phyloP scores from a whole-genome alignment of 1,140 invertebrate species.

The Eriosoma lanigerum region DNA sequence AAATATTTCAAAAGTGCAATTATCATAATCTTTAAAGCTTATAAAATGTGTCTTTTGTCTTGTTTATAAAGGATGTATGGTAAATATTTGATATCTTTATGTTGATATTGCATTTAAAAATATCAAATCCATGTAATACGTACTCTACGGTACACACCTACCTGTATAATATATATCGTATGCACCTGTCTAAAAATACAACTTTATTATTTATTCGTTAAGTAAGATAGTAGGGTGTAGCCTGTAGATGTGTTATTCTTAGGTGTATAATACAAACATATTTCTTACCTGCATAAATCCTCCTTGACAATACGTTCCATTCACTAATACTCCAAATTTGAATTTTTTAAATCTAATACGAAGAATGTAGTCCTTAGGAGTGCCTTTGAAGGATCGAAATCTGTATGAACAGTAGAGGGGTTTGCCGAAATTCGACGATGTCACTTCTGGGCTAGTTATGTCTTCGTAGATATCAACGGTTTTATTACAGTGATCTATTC shows the following conservation, averaged over 20 bases:
- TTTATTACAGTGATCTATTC: conserved; percentile 81
- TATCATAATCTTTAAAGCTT: too few relatives aligned
- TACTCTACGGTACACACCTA: too few relatives aligned
- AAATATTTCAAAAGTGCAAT: neutral
- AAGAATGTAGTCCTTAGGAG: conserved; percentile 83
- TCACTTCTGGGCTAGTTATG: conserved; percentile 81
- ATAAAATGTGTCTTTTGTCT: too few relatives aligned
- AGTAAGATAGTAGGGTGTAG: too few relatives aligned
- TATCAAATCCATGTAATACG: too few relatives aligned
- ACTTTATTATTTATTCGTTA: neutral
- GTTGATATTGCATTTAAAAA: too few relatives aligned
- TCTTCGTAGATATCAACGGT: conserved; percentile 90
- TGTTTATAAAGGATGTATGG: too few relatives aligned
- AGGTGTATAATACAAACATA: neutral
- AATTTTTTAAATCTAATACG: conserved; percentile 88
- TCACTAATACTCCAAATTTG: conserved; percentile 82
- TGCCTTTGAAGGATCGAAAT: conserved; percentile 79
- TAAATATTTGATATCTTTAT: too few relatives aligned
- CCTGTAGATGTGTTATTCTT: too few relatives aligned
- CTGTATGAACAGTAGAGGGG: conserved; percentile 86
- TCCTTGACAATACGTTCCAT: conserved; percentile 80
- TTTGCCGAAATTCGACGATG: conserved; percentile 74
- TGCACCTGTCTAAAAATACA: neutral
- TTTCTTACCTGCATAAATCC: conserved; percentile 79
- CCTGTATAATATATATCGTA: too few relatives aligned